Percentiles rank a stretch among this genome's conserved stretches.
Evolutionary conservation across 2,113 vertebrate species (phyloP).

Genomic region (Caranx ignobilis): DNA sequence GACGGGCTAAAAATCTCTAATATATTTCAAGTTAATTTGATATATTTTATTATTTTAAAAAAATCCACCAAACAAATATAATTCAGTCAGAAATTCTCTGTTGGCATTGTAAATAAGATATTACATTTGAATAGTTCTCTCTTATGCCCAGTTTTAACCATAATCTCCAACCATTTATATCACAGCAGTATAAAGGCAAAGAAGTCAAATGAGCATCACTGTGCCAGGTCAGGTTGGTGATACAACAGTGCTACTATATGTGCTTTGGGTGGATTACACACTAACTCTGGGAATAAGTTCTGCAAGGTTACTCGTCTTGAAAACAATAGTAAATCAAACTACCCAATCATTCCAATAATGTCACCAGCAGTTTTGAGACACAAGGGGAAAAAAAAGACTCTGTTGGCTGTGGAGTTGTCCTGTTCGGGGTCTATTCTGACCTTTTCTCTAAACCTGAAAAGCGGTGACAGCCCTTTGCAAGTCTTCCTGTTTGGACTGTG

Average conservation of each 20-base stretch:
- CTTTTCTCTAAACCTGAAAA: slow-evolving; percentile 37
- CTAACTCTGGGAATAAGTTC: slow-evolving; percentile 20
- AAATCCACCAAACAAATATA: neutral
- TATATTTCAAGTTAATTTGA: neutral
- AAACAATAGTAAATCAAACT: slow-evolving; percentile 49
- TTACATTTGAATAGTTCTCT: slow-evolving; percentile 1
- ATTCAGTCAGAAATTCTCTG: neutral
- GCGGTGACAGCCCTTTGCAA: slow-evolving; percentile 54
- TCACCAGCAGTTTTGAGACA: slow-evolving; percentile 37
- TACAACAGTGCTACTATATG: slow-evolving; percentile 29
- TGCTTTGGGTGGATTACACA: slow-evolving; percentile 6
- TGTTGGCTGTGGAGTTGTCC: slow-evolving; percentile 19
- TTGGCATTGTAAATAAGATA: neutral
- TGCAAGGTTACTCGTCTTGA: slow-evolving; percentile 33
- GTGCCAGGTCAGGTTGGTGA: slow-evolving; percentile 19
- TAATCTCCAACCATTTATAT: slow-evolving; percentile 10
- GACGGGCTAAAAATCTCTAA: neutral
- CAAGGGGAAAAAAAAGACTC: slow-evolving; percentile 26
- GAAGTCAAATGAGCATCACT: slow-evolving; percentile 20
- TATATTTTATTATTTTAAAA: neutral
- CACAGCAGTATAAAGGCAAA: slow-evolving; percentile 6
- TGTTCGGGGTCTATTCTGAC: slow-evolving; percentile 30
- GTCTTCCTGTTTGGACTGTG: slow-evolving; percentile 77
- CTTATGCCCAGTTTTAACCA: slow-evolving; percentile 13
- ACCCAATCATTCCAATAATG: neutral